Conservation (phyloP, 2,113 vertebrate species). For the Malurus melanocephalus region DNA sequence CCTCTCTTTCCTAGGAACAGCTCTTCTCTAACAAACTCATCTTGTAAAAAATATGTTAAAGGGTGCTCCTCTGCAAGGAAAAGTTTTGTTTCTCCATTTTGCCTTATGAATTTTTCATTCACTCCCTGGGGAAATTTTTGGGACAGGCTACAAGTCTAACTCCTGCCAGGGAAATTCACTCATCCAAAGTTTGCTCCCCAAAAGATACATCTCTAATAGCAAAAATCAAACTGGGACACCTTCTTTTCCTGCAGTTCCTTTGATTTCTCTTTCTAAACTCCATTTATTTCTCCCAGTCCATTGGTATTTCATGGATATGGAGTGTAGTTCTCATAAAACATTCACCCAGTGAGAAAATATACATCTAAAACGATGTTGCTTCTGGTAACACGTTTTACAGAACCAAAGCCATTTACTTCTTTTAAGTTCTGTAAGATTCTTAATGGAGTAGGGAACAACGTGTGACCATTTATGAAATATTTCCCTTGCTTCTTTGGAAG, state of each 20-base stretch:
- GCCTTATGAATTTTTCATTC: not conserved
- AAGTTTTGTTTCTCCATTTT: not conserved
- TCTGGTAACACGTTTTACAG: not conserved
- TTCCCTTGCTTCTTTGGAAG: not conserved
- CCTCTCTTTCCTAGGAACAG: constrained; percentile 9
- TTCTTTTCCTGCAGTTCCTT: not conserved
- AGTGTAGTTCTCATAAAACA: not conserved
- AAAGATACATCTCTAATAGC: not conserved
- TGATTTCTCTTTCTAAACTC: not conserved
- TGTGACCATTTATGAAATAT: not conserved
- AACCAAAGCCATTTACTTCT: not conserved
- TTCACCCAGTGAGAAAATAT: not conserved
- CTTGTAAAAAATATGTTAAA: not conserved
- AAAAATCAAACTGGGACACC: not conserved
- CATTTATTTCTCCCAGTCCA: not conserved
- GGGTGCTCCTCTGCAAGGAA: not conserved
- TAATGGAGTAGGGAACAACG: not conserved
- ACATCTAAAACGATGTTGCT: not conserved
- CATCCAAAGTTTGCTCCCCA: not conserved
- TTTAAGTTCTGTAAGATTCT: not conserved
- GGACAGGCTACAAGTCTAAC: not conserved
- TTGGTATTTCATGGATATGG: not conserved
- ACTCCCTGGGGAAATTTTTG: not conserved
- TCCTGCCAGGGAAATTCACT: not conserved
- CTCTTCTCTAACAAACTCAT: not conserved